phyloP scores from a whole-genome alignment of 2,888 invertebrate species.

The Phengaris arion region DNA sequence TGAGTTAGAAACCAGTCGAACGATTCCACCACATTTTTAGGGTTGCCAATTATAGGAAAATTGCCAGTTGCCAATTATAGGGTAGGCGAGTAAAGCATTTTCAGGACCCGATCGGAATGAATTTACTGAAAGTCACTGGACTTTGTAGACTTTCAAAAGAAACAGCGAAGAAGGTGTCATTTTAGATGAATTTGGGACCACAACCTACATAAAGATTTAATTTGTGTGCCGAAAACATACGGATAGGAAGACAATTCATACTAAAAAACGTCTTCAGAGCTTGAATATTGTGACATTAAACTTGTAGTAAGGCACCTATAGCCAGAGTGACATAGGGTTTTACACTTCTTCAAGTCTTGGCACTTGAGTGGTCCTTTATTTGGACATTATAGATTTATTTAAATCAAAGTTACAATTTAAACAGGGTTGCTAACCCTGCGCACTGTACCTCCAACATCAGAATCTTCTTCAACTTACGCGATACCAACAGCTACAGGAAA shows the following conservation, averaged over 20 bases:
- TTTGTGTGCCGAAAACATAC: too few species aligned
- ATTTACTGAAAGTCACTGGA: neutral
- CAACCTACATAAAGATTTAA: too few species aligned
- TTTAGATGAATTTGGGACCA: too few species aligned
- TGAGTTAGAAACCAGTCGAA: conserved; percentile 75
- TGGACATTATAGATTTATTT: too few species aligned
- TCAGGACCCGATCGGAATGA: neutral
- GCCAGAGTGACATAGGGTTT: too few species aligned
- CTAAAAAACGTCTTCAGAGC: too few species aligned
- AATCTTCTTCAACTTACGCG: neutral
- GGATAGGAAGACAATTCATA: too few species aligned
- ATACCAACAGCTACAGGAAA: neutral
- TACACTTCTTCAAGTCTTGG: too few species aligned
- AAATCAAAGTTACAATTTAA: neutral
- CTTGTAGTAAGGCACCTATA: too few species aligned
- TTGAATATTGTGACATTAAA: too few species aligned
- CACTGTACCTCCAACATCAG: neutral
- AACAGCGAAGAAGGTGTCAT: neutral
- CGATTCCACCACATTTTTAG: conserved; percentile 44
- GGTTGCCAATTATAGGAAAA: neutral
- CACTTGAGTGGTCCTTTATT: too few species aligned
- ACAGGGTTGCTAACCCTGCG: neutral
- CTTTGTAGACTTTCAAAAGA: neutral
- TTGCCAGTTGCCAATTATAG: neutral
- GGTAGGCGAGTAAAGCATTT: neutral